A percentile compares a stretch with the other conserved stretches of the same genome.
Conservation (phyloP, 2,113 vertebrate species). For the Aplodontia rufa region DNA sequence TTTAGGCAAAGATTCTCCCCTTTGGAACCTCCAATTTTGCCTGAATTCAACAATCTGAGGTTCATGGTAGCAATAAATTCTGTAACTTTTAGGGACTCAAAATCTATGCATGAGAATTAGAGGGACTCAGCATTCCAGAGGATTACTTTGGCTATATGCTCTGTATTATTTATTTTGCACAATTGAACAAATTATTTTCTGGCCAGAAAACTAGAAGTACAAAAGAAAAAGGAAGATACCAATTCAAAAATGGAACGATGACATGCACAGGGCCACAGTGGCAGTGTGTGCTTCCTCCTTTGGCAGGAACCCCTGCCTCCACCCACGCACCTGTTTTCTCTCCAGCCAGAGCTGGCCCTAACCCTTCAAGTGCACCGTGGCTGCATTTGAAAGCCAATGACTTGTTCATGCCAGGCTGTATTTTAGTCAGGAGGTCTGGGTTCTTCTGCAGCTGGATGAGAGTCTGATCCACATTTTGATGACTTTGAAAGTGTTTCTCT, state of each 20-base stretch:
- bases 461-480: neutral
- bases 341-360: neutral
- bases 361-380: too few relatives aligned
- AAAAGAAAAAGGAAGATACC: neutral
- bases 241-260: neutral
- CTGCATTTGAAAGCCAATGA: neutral
- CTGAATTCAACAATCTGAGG: neutral
- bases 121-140: neutral
- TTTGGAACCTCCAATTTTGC: neutral
- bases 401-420: neutral
- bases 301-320: neutral
- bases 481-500: neutral
- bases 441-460: neutral
- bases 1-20: neutral
- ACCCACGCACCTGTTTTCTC: neutral
- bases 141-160: neutral
- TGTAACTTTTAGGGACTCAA: neutral
- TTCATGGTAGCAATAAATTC: neutral
- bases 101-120: neutral
- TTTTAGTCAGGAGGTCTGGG: neutral
- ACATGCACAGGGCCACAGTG: too few relatives aligned
- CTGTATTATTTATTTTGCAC: neutral
- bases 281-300: neutral
- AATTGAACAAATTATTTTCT: neutral
- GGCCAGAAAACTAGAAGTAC: neutral